Conservation (phyloP, 1,140 invertebrate species). For the Venustaconcha ellipsiformis region DNA sequence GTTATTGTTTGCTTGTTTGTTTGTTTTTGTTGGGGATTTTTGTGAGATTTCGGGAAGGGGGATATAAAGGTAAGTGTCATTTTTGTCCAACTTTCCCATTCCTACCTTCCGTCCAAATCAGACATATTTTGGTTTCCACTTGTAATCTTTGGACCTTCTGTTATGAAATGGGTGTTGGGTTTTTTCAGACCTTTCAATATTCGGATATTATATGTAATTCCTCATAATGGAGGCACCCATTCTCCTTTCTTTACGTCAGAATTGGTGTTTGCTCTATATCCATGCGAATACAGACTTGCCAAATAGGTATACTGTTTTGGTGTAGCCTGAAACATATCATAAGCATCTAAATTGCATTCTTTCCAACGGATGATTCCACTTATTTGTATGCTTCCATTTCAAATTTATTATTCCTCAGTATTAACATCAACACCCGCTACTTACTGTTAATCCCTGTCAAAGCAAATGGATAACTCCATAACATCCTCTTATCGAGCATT, state of each 20-base stretch:
- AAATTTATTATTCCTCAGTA: slow-evolving; percentile 12
- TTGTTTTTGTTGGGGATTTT: too few species aligned
- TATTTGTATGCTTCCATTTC: not conserved
- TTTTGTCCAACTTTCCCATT: too few species aligned
- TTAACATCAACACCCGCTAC: slow-evolving; percentile 10
- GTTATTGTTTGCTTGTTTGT: not conserved
- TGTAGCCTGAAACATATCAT: slow-evolving; percentile 64
- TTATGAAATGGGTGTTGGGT: slow-evolving; percentile 11
- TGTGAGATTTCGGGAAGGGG: too few species aligned
- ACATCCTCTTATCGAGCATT: not conserved
- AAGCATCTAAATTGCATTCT: slow-evolving; percentile 64
- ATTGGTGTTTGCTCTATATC: slow-evolving; percentile 68
- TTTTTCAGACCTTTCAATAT: slow-evolving; percentile 8
- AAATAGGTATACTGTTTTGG: slow-evolving; percentile 63
- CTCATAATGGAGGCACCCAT: not conserved
- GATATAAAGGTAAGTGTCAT: too few species aligned
- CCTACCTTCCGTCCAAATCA: not conserved
- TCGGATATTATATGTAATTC: not conserved
- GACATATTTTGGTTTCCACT: not conserved
- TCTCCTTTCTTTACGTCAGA: slow-evolving; percentile 19
- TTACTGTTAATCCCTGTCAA: slow-evolving; percentile 22
- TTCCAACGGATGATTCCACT: not conserved
- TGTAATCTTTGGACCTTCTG: slow-evolving; percentile 30
- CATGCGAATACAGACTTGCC: slow-evolving; percentile 46
- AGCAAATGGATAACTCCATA: slow-evolving; percentile 29